A percentile compares a stretch with the other conserved stretches of the same genome.
These are phyloP conservation scores for Thelaira solivaga DNA, from an alignment of 2,888 invertebrate species.

Conservation along the genomic window DNA sequence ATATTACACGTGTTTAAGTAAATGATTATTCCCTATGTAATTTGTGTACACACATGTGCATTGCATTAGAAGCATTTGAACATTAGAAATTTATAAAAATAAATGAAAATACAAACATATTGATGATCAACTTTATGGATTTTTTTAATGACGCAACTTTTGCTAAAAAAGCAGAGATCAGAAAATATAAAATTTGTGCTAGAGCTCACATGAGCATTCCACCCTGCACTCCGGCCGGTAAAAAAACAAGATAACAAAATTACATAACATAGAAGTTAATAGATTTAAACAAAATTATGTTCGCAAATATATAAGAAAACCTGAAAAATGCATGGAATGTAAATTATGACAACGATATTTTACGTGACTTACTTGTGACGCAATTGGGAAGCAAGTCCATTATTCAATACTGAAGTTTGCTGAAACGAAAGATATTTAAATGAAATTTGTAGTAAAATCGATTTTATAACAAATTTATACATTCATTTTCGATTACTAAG, in stretches of 20 bases:
- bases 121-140: background rate
- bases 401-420: slow-evolving; percentile 67
- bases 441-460: background rate
- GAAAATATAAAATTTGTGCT: background rate
- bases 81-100: too few relatives aligned
- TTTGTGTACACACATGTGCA: too few relatives aligned
- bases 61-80: too few relatives aligned
- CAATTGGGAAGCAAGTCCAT: slow-evolving; percentile 70
- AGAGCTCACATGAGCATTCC: slow-evolving; percentile 48
- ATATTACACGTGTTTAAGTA: too few relatives aligned
- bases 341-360: too few relatives aligned
- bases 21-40: too few relatives aligned
- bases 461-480: background rate
- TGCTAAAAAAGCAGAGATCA: background rate
- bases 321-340: too few relatives aligned
- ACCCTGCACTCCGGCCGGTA: slow-evolving; percentile 47
- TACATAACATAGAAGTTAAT: slow-evolving; percentile 36
- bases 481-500: background rate
- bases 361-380: slow-evolving; percentile 73
- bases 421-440: slow-evolving; percentile 61
- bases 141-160: slow-evolving; percentile 43
- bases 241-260: slow-evolving; percentile 6
- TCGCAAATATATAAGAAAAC: too few relatives aligned
- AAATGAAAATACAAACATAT: too few relatives aligned
- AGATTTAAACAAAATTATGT: too few relatives aligned